These are phyloP conservation scores for Clangula hyemalis DNA, from an alignment of 2,797 vertebrate genomes.

Conservation along the genomic window DNA sequence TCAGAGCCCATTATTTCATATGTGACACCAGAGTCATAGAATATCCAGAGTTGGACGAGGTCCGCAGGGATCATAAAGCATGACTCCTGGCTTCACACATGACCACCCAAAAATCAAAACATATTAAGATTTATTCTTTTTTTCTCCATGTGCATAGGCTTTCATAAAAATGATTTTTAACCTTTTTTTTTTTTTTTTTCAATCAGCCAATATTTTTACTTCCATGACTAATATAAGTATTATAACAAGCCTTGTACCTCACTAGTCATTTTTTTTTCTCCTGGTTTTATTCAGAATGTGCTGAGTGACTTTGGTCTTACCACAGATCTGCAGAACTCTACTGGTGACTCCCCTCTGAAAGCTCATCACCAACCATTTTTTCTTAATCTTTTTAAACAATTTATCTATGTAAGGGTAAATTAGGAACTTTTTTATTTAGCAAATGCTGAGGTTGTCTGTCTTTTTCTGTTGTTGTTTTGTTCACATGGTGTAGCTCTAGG, in stretches of 20 bases:
- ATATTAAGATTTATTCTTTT: background rate
- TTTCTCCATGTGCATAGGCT: background rate
- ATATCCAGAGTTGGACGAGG: background rate
- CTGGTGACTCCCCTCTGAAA: background rate
- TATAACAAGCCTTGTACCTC: background rate
- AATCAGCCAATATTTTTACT: background rate
- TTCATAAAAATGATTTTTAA: background rate
- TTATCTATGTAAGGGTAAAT: background rate
- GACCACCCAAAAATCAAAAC: background rate
- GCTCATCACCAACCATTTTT: background rate
- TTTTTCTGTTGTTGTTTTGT: background rate
- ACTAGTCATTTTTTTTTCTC: background rate
- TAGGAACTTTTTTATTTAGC: background rate
- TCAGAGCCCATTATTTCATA: background rate
- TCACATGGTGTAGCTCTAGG: background rate
- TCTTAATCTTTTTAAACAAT: background rate
- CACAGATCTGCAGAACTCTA: background rate
- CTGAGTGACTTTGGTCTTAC: background rate
- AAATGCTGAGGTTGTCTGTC: background rate
- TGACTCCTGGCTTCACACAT: background rate
- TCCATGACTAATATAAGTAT: background rate
- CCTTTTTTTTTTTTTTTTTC: background rate
- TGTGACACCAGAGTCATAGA: background rate
- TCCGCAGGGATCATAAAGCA: background rate
- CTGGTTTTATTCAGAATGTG: background rate